Evolutionary conservation across 2,113 vertebrate genomes (phyloP).

Genomic region (Thunnus thynnus): DNA sequence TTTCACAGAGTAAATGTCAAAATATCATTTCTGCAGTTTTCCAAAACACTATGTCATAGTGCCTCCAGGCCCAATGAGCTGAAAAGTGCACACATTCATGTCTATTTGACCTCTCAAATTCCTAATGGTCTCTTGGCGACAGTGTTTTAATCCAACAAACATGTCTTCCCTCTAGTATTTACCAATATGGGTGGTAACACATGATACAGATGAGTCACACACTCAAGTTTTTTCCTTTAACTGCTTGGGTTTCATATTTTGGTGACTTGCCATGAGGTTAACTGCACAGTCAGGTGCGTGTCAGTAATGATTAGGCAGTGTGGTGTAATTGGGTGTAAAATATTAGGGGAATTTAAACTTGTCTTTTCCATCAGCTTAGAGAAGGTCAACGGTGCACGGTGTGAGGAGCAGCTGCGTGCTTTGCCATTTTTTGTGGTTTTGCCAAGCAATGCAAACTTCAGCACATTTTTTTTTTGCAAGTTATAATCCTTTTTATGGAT

Average conservation of each 20-base stretch:
- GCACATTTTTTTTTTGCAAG: background rate
- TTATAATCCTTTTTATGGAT: background rate
- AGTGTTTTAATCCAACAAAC: background rate
- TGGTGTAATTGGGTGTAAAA: background rate
- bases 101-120: constrained; percentile 12
- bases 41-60: constrained; percentile 27
- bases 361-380: constrained; percentile 24
- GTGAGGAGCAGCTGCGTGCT: background rate
- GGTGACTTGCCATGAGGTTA: constrained; percentile 16
- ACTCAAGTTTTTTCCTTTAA: constrained; percentile 10
- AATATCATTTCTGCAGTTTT: constrained; percentile 20
- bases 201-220: constrained; percentile 18
- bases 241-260: background rate
- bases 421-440: background rate
- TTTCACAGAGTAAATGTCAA: constrained; percentile 29
- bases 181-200: background rate
- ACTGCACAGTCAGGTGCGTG: constrained; percentile 9
- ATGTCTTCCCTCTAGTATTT: background rate
- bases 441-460: background rate
- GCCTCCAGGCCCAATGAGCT: background rate
- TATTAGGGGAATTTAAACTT: constrained; percentile 25
- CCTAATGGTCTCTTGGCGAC: too few species aligned
- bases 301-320: constrained; percentile 21
- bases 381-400: background rate
- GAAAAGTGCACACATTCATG: background rate